Percentiles rank a stretch among this genome's conserved stretches.
Conservation (phyloP, 1,140 invertebrate genomes). For the Monomorium pharaonis region DNA sequence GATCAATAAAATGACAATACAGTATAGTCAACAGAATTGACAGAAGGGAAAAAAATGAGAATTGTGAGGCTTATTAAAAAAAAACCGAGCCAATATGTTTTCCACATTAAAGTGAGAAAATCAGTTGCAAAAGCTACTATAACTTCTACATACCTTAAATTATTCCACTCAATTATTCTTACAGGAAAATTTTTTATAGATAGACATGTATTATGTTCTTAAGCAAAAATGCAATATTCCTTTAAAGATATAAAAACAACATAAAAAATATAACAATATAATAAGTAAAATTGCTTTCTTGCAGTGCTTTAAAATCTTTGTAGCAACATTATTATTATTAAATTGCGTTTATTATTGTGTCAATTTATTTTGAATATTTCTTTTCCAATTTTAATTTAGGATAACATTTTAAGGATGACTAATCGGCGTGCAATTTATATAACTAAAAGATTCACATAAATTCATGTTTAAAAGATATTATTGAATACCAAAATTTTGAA, state of each 20-base stretch:
- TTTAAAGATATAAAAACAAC: neutral
- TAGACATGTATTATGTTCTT: neutral
- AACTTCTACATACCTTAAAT: neutral
- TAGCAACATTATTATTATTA: too few relatives aligned
- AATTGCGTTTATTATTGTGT: too few relatives aligned
- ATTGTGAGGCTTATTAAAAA: conserved; percentile 2
- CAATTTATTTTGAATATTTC: too few relatives aligned
- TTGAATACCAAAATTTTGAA: too few relatives aligned
- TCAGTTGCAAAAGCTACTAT: too few relatives aligned
- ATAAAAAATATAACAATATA: neutral
- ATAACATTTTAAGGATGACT: too few relatives aligned
- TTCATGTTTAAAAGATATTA: too few relatives aligned
- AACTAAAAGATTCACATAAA: too few relatives aligned
- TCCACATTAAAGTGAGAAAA: neutral
- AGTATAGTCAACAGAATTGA: neutral
- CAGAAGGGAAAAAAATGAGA: neutral
- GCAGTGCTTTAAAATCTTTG: too few relatives aligned
- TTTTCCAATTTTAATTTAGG: too few relatives aligned
- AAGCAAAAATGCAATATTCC: neutral
- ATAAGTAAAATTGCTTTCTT: too few relatives aligned
- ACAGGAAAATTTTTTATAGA: conserved; percentile 3
- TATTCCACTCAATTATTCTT: neutral
- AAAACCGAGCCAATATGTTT: neutral
- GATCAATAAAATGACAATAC: neutral
- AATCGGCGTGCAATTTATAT: too few relatives aligned